Evolutionary conservation across 2,888 invertebrate genomes (phyloP), one percentile per base, ranked within the genome.

Genomic region (Perithous albicinctus): DNA sequence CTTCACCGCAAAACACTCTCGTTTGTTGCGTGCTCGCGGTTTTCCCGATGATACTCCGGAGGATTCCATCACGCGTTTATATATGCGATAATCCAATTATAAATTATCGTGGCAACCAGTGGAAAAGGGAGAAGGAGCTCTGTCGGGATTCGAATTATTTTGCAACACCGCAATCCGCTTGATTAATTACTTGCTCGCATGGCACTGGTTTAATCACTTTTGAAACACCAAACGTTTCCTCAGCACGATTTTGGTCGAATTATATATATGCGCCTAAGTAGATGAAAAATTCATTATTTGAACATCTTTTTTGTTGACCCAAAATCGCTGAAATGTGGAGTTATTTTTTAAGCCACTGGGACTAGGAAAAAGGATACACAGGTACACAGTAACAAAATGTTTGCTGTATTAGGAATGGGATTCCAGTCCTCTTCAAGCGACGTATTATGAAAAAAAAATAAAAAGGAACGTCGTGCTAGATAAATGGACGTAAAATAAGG

Each of bases 1-100:
- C 43, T 66, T 79, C 43, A 35, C 72, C 59, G 72, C 66, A 64
- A 69, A n/a, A 54, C 54, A 67, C 48, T 51, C 67, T 67, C 35
- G 23, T 35, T 48, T 35, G 67, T 51, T 35, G 48, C 51, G 35
- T 46, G 63, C 20, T 5, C 48, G 59, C 32, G 59, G 59, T 35
- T 59, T n/a, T 59, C 59, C 32, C 35, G 35, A 59, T 59, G 35
- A 35, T 59, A 18, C 29, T 1, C 59, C 32, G 23, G 23, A 59
- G 29, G 18, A 59, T 59, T 59, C 15, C n/a, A n/a, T 4, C 56
- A 15, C 5, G 6, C 32, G 15, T 18, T 29, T n/a, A n/a, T n/a
- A 35, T n/a, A 32, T 32, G 18, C 32, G 59, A 59, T 59, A 59
- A 59, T 59, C 18, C 18, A 35, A 35, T 59, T 15, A 59, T 18